Evolutionary conservation across 2,113 vertebrate species (phyloP), one percentile per base, ranked within the genome.

Genomic region (Platycercus adscitus): DNA sequence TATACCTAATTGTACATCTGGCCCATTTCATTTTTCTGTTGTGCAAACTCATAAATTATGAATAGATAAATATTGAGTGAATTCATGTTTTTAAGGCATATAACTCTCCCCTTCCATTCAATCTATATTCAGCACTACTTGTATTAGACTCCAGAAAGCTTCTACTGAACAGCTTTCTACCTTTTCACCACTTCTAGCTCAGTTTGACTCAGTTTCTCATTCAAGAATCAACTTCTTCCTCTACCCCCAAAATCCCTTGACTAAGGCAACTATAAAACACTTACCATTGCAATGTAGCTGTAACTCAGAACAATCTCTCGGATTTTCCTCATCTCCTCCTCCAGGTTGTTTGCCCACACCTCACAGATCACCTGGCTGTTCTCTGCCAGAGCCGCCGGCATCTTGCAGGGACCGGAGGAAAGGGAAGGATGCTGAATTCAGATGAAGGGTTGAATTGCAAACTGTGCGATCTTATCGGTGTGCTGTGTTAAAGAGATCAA

Each of bases 311-410:
- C 99, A 24, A 99, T 99, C 95, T 99, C 99, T 46, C 99, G 98
- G 89, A 99, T 99, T 94, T 99, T 99, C 95, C 99, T 98, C 99
- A 99, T 99, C 95, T 99, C 99, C 44, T 99, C 99, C 91, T 99
- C 99, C 87, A 99, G 98, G 76, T 99, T 99, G 98, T 99, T 99
- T 58, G 99, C 99, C 99, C 99, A 99, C 77, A 99, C 99, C 93
- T 99, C 99, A 97, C 99, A 99, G 98, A 99, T 99, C 71, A 99
- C 99, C 98, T 99, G 99, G 97, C 99, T 99, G 91, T 99, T 99
- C 97, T 99, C 99, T 96, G 98, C 99, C 94, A 99, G 98, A 80
- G 99, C 99, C 47, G 99, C 99, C 86, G 99, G 99, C 99, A 99
- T 99, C 97, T 97, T 99, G 98, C 98, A 98, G 86, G 68, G 70